A percentile compares a stretch with the other conserved stretches of the same genome.
Conservation (phyloP, 2,888 invertebrate species). For the Drosophila pseudotalamancana region DNA sequence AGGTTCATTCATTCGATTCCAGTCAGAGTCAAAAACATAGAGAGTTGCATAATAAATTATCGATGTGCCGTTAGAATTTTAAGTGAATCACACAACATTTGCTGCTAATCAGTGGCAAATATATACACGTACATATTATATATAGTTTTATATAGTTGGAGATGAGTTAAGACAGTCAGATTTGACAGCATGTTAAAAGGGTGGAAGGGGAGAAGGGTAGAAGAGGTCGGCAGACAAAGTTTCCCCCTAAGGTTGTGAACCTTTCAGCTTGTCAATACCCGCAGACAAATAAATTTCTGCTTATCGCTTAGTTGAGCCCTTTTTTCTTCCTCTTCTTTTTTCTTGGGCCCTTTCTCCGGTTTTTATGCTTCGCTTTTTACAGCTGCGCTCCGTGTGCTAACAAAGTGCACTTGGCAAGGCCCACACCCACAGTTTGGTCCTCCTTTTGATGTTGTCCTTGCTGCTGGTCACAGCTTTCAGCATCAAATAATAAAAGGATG, state of each 20-base stretch:
- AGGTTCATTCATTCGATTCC: slow-evolving; percentile 44
- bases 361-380: slow-evolving; percentile 44
- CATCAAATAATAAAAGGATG: slow-evolving; percentile 33
- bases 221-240: not conserved
- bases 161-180: slow-evolving; percentile 22
- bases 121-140: not conserved
- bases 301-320: slow-evolving; percentile 71
- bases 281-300: slow-evolving; percentile 77
- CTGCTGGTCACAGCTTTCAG: slow-evolving; percentile 63
- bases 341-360: slow-evolving; percentile 24
- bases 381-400: slow-evolving; percentile 45
- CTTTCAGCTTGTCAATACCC: slow-evolving; percentile 72
- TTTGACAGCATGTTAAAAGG: slow-evolving; percentile 23
- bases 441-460: slow-evolving; percentile 43
- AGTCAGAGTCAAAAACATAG: slow-evolving; percentile 38
- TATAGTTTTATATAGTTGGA: not conserved
- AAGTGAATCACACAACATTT: slow-evolving; percentile 35
- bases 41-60: slow-evolving; percentile 76
- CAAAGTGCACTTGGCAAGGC: slow-evolving; percentile 70
- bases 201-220: not conserved
- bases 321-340: slow-evolving; percentile 22
- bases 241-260: slow-evolving; percentile 8
- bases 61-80: slow-evolving; percentile 62
- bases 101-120: slow-evolving; percentile 63
- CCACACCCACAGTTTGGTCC: slow-evolving; percentile 24